These are phyloP conservation scores for Trachelus tabidus DNA, from an alignment of 2,888 invertebrate species.

Conservation along the genomic window DNA sequence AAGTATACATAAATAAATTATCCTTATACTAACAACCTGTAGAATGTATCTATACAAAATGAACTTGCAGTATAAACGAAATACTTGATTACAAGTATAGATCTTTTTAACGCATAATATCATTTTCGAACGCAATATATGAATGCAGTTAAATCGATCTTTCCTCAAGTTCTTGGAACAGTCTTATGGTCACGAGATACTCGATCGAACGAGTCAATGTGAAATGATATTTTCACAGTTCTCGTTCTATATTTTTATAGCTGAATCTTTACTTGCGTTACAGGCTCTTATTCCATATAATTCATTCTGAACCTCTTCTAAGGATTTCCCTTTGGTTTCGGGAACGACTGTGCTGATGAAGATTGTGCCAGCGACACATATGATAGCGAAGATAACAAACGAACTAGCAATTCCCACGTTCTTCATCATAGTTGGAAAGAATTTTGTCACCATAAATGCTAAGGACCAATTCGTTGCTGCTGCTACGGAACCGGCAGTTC, in stretches of 20 bases:
- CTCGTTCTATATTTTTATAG: background rate
- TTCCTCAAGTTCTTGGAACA: background rate
- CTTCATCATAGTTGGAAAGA: slow-evolving; percentile 72
- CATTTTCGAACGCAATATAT: background rate
- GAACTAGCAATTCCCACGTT: slow-evolving; percentile 72
- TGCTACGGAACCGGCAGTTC: slow-evolving; percentile 75
- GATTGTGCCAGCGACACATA: slow-evolving; percentile 71
- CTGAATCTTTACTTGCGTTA: background rate
- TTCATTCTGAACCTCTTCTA: slow-evolving; percentile 34
- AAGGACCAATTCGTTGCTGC: slow-evolving; percentile 77
- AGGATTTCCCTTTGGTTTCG: slow-evolving; percentile 56
- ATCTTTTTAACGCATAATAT: no score
- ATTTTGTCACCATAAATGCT: slow-evolving; percentile 74
- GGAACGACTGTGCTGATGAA: slow-evolving; percentile 77
- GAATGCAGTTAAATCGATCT: background rate
- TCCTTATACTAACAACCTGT: background rate
- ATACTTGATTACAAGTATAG: background rate
- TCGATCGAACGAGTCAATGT: background rate
- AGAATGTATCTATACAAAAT: background rate
- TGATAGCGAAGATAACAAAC: slow-evolving; percentile 75
- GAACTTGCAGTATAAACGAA: background rate
- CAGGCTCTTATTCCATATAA: slow-evolving; percentile 13
- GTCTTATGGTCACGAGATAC: background rate
- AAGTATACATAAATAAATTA: background rate
- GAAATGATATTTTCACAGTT: background rate